These are phyloP conservation scores for Craseonycteris thonglongyai DNA, from an alignment of 2,113 vertebrate genomes.

Conservation along the genomic window DNA sequence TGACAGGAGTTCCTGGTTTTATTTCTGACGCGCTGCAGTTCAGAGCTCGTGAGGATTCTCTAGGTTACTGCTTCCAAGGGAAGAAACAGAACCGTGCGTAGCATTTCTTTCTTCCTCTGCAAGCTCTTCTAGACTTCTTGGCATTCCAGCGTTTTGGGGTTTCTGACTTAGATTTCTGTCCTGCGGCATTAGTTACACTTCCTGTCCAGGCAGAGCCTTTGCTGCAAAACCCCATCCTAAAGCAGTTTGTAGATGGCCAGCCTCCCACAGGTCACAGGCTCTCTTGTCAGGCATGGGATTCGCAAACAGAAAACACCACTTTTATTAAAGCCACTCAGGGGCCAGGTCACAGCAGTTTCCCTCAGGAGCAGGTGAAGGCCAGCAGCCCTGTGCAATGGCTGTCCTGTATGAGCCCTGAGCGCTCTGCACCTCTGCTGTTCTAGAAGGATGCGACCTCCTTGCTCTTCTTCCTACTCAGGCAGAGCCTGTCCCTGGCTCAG, in stretches of 20 bases:
- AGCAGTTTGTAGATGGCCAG: fast-evolving
- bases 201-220: neutral
- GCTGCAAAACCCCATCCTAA: no score
- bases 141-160: fast-evolving
- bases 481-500: neutral
- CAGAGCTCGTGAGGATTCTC: fast-evolving
- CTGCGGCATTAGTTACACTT: neutral
- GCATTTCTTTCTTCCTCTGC: fast-evolving
- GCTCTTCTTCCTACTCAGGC: neutral
- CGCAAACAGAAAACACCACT: no score
- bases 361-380: neutral
- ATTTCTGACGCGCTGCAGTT: neutral
- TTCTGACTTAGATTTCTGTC: neutral
- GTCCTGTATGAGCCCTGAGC: no score
- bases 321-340: fast-evolving
- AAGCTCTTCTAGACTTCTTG: neutral
- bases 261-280: fast-evolving
- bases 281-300: neutral
- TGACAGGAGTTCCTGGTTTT: fast-evolving
- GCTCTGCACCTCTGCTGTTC: neutral
- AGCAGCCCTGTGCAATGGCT: no score
- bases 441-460: neutral
- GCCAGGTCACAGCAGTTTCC: neutral
- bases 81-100: fast-evolving
- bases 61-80: neutral